These are phyloP conservation scores for Acanthurus lineatus DNA, from an alignment of 2,797 vertebrate species.

Conservation along the genomic window DNA sequence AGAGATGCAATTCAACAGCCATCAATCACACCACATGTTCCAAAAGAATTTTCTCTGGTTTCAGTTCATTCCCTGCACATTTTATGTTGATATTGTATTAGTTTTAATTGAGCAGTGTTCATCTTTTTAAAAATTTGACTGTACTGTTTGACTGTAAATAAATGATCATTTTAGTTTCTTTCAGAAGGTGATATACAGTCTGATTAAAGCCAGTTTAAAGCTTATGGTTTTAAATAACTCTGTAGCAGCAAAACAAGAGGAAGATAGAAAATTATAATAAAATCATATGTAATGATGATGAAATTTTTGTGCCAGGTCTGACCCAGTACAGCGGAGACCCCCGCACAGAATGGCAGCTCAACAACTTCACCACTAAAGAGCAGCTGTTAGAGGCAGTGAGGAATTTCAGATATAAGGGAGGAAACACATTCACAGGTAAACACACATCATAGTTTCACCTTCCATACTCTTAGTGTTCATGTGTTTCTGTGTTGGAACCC, in stretches of 20 bases:
- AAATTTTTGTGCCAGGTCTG: conserved; percentile 83
- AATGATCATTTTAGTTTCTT: background rate
- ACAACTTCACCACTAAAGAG: conserved; percentile 86
- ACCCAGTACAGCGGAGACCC: conserved; percentile 96
- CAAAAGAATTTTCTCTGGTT: no score
- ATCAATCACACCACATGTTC: no score
- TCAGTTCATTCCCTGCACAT: no score
- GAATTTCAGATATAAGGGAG: conserved; percentile 91
- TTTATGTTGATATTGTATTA: background rate
- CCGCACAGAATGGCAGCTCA: conserved; percentile 94
- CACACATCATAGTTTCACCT: background rate
- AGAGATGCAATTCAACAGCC: no score
- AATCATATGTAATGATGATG: background rate
- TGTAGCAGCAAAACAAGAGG: background rate
- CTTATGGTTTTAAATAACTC: background rate
- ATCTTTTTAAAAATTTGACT: background rate
- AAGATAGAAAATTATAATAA: background rate
- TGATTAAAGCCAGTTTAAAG: background rate
- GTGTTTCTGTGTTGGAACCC: conserved; percentile 14
- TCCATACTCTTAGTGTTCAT: background rate
- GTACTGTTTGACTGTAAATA: background rate
- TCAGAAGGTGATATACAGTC: background rate
- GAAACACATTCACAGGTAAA: conserved; percentile 95
- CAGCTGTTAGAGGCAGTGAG: conserved; percentile 90
- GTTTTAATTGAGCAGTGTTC: background rate